Evolutionary conservation across 2,113 vertebrate species (phyloP), one percentile per base, ranked within the genome.

Genomic region (Microtus pennsylvanicus): DNA sequence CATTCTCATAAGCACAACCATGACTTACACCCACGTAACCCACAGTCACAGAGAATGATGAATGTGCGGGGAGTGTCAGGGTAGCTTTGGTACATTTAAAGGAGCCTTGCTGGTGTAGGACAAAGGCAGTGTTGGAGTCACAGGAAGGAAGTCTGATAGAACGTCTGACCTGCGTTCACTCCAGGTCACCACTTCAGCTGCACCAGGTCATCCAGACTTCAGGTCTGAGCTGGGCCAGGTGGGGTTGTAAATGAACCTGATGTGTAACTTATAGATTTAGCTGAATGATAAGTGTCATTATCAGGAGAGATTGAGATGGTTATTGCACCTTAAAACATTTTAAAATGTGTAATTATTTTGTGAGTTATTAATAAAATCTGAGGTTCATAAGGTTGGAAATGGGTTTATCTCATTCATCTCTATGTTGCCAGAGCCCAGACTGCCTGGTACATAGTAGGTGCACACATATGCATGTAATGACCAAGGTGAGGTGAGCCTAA

Each of bases 341-440:
- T 3, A 91, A 96, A 96, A 63, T 65, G 50, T 76, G 16, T 72
- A 72, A 16, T 80, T 93, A 78, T 83, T 91, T 96, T 90, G 28
- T 70, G 7, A 77, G 83, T 87, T n/a, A 50, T 61, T 93, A 28
- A 95, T 12, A 87, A 93, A 95, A 89, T 61, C 2, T 82, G 80
- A 92, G 42, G 42, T 76, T 83, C n/a, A 74, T 26, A 61, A 61
- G 24, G 2, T 47, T 83, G 35, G 6, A 38, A 77, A 67, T 67
- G 6, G 5, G 17, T 86, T 86, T 96, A 19, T 74, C 80, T 88
- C 81, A 1, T 88, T 96, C 50, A 72, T 93, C n/a, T 78, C 50
- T 87, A 28, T 52, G 38, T 93, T 67, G 17, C 47, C 63, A 82
- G 30, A 22, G 22, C 55, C 87, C 50, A 94, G 94, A 86, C 45